Conservation (phyloP, 2,888 invertebrate genomes). For the Eilema sororculum region DNA sequence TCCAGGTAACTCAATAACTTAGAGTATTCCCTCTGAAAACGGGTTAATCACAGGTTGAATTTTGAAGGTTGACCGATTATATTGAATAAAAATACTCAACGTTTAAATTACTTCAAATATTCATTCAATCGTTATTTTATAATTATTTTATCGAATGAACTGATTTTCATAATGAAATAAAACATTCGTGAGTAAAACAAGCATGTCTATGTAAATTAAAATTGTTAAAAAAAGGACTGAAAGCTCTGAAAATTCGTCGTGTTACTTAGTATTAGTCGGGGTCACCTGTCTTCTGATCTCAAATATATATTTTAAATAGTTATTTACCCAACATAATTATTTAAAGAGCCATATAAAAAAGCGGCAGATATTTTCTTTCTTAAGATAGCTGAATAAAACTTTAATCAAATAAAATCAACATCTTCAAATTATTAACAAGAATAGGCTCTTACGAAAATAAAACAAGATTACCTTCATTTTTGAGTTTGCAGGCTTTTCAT, state of each 20-base stretch:
- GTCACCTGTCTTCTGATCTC: background rate
- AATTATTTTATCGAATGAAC: too few species aligned
- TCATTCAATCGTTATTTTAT: too few species aligned
- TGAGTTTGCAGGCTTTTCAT: conserved; percentile 7
- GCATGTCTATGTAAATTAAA: too few species aligned
- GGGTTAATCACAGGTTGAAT: too few species aligned
- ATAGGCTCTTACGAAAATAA: conserved; percentile 2
- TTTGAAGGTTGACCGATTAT: too few species aligned
- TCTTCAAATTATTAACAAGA: conserved; percentile 2
- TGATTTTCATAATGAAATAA: too few species aligned
- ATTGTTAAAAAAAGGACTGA: too few species aligned
- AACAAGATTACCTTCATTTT: conserved; percentile 13
- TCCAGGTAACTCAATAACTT: too few species aligned
- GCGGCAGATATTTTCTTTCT: background rate
- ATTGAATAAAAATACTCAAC: too few species aligned
- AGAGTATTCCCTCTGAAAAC: too few species aligned
- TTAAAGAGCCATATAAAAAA: background rate
- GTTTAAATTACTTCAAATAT: too few species aligned
- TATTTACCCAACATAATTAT: background rate
- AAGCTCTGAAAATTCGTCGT: background rate
- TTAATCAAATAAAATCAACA: background rate
- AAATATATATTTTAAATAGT: background rate
- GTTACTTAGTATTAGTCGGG: background rate
- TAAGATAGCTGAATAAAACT: background rate
- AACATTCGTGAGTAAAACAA: too few species aligned